Evolutionary conservation across 2,797 vertebrate genomes (phyloP).

Genomic region (Enteromius radiatus): DNA sequence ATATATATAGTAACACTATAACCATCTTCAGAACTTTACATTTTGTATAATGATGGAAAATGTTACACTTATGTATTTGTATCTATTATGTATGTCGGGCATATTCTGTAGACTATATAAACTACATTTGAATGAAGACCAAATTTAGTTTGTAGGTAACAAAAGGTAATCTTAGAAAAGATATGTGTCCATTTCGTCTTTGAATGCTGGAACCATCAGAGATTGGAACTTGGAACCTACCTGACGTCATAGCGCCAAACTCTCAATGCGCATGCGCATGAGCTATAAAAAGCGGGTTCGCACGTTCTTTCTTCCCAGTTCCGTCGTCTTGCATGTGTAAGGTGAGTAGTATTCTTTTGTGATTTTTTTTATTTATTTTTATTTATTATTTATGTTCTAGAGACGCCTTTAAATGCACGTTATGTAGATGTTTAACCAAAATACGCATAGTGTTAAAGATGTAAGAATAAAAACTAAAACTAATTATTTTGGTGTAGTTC

Average conservation of each 20-base stretch:
- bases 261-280: not conserved
- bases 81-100: not conserved
- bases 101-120: not conserved
- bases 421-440: too few relatives aligned
- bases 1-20: not conserved
- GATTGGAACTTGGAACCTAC: not conserved
- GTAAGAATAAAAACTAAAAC: not conserved
- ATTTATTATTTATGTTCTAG: too few relatives aligned
- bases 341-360: not conserved
- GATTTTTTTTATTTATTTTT: not conserved
- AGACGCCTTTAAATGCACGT: not conserved
- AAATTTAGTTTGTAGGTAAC: not conserved
- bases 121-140: not conserved
- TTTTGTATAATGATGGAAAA: too few relatives aligned
- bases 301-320: not conserved
- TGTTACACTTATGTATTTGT: not conserved
- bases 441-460: not conserved
- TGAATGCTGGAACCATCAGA: not conserved
- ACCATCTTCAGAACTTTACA: not conserved
- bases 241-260: not conserved
- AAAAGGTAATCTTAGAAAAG: not conserved
- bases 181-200: not conserved
- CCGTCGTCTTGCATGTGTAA: fast-evolving
- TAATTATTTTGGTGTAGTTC: not conserved
- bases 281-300: not conserved